Percentiles rank a stretch among this genome's conserved stretches.
Evolutionary conservation across 1,140 invertebrate species (phyloP).

Genomic region (Euwallacea similis): DNA sequence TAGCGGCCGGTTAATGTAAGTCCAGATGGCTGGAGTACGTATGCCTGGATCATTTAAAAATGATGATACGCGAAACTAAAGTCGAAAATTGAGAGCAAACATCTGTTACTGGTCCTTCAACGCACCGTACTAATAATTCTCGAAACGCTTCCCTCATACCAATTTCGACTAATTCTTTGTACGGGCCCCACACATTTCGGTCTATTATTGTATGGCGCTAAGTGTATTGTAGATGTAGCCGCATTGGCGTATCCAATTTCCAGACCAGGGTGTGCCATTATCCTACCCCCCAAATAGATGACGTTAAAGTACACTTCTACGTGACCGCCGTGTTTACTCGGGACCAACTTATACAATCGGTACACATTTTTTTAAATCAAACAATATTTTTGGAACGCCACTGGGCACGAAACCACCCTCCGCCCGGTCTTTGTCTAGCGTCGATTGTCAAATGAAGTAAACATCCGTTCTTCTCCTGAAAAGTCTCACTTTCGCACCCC

Average conservation of each 20-base stretch:
- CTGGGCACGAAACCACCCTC: constrained; percentile 16
- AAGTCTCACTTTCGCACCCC: constrained; percentile 24
- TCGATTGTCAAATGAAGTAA: constrained; percentile 18
- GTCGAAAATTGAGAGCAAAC: constrained; percentile 17
- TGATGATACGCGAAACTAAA: constrained; percentile 18
- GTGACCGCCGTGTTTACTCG: not conserved
- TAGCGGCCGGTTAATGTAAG: too few relatives aligned
- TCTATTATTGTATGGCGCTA: constrained; percentile 34
- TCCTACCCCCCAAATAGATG: not conserved
- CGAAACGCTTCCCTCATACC: constrained; percentile 24
- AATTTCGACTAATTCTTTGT: constrained; percentile 26
- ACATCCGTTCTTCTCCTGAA: constrained; percentile 23
- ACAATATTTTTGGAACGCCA: constrained; percentile 4
- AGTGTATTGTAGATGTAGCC: constrained; percentile 17
- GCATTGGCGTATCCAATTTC: constrained; percentile 14
- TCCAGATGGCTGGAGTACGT: too few relatives aligned
- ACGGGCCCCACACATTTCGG: constrained; percentile 24
- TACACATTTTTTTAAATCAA: not conserved
- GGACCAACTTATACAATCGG: not conserved
- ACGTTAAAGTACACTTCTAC: not conserved
- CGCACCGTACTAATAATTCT: constrained; percentile 20
- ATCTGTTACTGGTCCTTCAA: constrained; percentile 14
- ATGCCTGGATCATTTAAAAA: constrained; percentile 6
- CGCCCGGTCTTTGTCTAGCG: constrained; percentile 9
- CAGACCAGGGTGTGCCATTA: not conserved